Base-by-base conservation (phyloP, 2,113 vertebrate species). In the Saimiri boliviensis region DNA sequence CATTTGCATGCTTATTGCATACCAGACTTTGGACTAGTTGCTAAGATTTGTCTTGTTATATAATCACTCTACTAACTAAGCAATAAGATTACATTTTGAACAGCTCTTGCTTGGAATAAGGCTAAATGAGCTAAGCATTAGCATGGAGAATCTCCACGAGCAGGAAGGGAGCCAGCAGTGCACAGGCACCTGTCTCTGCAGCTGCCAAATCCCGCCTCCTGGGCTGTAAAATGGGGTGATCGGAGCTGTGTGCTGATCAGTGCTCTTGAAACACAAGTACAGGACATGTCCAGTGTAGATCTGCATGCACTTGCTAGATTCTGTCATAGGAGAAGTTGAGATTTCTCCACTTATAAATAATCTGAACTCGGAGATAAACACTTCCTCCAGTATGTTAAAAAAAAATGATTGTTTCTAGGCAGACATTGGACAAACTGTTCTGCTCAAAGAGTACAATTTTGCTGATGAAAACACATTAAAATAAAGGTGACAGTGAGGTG, bases 251-350 rank as follows among this genome's bases (percentile, higher is more conserved):
- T 37, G 25, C 5, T 11, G 6, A 40, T n/a, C 35, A 6, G 1
- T 6, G 12, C 17, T 71, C 35, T 63, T 12, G 9, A 30, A 45
- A 25, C 2, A 10, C 2, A 13, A 14, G 8, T 23, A 8, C 40
- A 45, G 12, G 6, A 6, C 12, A 81, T 20, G 42, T 1, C 54
- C 8, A 21, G 5, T 0, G 12, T 37, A 37, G 27, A 14, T 30
- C 19, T 45, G 9, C 11, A 19, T 17, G 13, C 7, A 27, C 32
- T 32, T 92, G 56, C 11, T n/a, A 63, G 45, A 47, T 21, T 92
- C 14, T 45, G 8, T 45, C 42, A 5, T 63, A 52, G 63, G 25
- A 40, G 58, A 82, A 56, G 12, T 47, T 86, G 2, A 3, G 40
- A 25, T 30, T 89, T 86, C 42, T 77, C 16, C 30, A 47, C 4